These are phyloP conservation scores for Typhlichthys eigenmanni DNA, from an alignment of 2,797 vertebrate genomes.

Conservation along the genomic window DNA sequence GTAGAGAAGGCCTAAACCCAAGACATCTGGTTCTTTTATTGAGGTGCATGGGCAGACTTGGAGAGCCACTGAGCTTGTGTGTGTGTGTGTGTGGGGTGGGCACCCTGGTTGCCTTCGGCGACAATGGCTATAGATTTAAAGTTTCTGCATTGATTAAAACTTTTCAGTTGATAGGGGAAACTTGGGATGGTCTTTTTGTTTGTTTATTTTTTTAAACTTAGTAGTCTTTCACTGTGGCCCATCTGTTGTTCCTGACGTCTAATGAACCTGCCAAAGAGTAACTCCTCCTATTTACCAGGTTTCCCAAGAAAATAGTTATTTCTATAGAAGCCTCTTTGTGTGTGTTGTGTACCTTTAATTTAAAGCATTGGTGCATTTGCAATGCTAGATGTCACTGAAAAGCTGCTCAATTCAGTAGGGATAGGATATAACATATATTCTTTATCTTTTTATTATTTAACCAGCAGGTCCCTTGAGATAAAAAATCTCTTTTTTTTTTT, in stretches of 20 bases:
- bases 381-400: too few species aligned
- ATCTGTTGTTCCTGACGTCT: background rate
- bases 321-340: background rate
- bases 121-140: constrained; percentile 18
- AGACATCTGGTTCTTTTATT: constrained; percentile 81
- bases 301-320: background rate
- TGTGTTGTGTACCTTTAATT: too few species aligned
- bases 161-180: constrained; percentile 15
- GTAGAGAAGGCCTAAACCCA: constrained; percentile 71
- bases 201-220: background rate
- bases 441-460: too few species aligned
- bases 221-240: background rate
- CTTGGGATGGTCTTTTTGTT: constrained; percentile 10
- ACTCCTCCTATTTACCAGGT: background rate
- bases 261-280: constrained; percentile 2
- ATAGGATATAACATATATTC: too few species aligned
- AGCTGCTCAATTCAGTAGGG: too few species aligned
- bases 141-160: constrained; percentile 26
- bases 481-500: too few species aligned
- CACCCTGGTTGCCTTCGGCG: constrained; percentile 41
- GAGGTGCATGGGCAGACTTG: constrained; percentile 31
- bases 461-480: too few species aligned
- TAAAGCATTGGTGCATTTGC: too few species aligned
- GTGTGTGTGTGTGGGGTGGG: constrained; percentile 40
- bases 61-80: constrained; percentile 35